phyloP scores from a whole-genome alignment of 1,140 invertebrate genomes.

The Conus ventricosus region DNA sequence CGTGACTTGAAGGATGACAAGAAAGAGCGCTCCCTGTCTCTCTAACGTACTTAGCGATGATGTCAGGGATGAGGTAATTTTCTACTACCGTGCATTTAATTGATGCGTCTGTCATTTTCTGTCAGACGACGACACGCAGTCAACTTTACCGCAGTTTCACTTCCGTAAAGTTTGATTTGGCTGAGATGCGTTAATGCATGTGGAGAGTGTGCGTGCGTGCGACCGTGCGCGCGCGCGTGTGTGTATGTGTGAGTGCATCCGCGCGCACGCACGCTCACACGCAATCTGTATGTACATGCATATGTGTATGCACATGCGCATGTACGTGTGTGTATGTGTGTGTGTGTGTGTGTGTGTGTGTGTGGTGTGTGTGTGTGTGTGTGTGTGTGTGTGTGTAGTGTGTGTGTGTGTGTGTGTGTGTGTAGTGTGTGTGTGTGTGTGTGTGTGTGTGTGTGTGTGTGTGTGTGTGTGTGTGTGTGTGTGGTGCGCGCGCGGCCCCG shows the following conservation, averaged over 20 bases:
- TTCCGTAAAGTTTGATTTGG: too few relatives aligned
- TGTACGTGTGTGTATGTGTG: neutral
- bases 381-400: neutral
- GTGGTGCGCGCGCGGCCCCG: neutral
- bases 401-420: neutral
- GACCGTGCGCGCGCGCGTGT: neutral
- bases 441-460: too few relatives aligned
- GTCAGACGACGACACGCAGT: neutral
- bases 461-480: too few relatives aligned
- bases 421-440: neutral
- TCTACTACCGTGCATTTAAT: too few relatives aligned
- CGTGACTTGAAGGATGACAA: too few relatives aligned
- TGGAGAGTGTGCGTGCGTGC: neutral
- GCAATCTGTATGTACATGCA: neutral
- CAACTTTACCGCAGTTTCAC: too few relatives aligned
- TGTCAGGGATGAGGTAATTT: too few relatives aligned
- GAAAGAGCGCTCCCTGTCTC: neutral
- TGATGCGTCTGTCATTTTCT: neutral
- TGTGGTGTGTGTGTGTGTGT: neutral
- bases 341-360: slow-evolving; percentile 17
- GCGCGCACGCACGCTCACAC: neutral
- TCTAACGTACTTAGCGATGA: neutral
- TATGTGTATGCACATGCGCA: neutral
- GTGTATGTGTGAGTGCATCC: neutral
- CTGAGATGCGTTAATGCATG: too few relatives aligned